A percentile compares a stretch with the other conserved stretches of the same genome.
phyloP scores from a whole-genome alignment of 2,797 vertebrate genomes.

The Pygocentrus nattereri region DNA sequence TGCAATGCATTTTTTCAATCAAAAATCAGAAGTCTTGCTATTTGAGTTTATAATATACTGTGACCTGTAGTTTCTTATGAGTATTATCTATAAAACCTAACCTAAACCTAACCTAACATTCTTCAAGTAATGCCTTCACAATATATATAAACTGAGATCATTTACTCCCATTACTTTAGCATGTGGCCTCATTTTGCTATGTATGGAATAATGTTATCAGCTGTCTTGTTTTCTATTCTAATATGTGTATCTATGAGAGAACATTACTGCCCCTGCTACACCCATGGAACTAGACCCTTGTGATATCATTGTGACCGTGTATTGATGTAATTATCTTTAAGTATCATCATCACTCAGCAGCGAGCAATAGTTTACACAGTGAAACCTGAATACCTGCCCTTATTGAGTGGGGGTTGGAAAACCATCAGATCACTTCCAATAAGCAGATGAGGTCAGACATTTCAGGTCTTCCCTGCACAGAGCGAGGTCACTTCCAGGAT shows the following conservation, averaged over 20 bases:
- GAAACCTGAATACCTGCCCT: slow-evolving; percentile 34
- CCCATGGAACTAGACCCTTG: not conserved
- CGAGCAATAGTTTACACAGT: slow-evolving; percentile 13
- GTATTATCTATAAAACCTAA: no score
- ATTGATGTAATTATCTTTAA: slow-evolving; percentile 35
- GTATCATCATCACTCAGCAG: slow-evolving; percentile 19
- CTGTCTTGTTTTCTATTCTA: not conserved
- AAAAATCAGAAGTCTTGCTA: no score
- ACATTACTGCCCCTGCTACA: not conserved
- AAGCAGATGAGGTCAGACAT: slow-evolving; percentile 30
- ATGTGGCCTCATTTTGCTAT: not conserved
- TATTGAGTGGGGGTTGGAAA: slow-evolving; percentile 40
- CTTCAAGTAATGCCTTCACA: no score
- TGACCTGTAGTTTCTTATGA: no score
- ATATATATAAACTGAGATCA: not conserved
- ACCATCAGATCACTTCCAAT: slow-evolving; percentile 42
- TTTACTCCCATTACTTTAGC: not conserved
- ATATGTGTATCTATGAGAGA: not conserved
- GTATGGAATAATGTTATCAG: not conserved
- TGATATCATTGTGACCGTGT: slow-evolving; percentile 18
- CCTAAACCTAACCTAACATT: no score
- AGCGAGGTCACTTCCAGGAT: slow-evolving; percentile 41
- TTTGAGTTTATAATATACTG: no score
- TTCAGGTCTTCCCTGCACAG: slow-evolving; percentile 6
- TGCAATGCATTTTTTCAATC: no score